Evolutionary conservation across 2,888 invertebrate genomes (phyloP).

Genomic region (Anodontia alba): DNA sequence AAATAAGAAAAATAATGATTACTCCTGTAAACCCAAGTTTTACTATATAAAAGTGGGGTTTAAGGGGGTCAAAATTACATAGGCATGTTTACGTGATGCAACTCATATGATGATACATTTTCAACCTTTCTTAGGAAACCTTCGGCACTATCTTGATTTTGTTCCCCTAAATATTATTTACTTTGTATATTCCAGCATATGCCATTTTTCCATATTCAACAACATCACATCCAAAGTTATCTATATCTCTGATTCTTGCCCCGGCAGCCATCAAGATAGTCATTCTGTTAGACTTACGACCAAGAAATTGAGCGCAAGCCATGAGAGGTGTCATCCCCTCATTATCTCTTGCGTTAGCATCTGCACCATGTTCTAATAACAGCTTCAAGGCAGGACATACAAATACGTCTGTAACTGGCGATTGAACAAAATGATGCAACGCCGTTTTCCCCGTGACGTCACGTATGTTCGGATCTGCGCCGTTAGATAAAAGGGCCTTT

Average conservation of each 20-base stretch:
- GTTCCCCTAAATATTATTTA: no score
- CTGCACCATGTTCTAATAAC: conserved; percentile 25
- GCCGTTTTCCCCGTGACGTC: conserved; percentile 24
- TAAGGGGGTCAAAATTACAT: no score
- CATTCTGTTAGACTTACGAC: conserved; percentile 25
- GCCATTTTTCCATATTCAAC: conserved; percentile 9
- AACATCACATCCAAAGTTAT: conserved; percentile 4
- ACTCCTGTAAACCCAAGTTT: no score
- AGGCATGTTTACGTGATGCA: no score
- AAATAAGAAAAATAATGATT: no score
- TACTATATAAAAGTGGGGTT: no score
- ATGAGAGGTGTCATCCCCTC: conserved; percentile 28
- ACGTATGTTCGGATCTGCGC: conserved; percentile 25
- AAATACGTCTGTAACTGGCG: conserved; percentile 18
- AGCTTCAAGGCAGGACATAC: conserved; percentile 27
- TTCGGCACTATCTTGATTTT: no score
- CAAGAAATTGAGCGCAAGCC: conserved; percentile 18
- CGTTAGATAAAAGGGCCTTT: background rate
- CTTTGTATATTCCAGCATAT: background rate
- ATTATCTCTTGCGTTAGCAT: conserved; percentile 25
- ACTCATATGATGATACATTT: no score
- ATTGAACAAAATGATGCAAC: conserved; percentile 20
- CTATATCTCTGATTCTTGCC: background rate
- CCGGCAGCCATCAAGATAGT: conserved; percentile 27
- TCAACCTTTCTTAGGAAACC: no score